Evolutionary conservation across 2,113 vertebrate species (phyloP).

Genomic region (Anser cygnoides): DNA sequence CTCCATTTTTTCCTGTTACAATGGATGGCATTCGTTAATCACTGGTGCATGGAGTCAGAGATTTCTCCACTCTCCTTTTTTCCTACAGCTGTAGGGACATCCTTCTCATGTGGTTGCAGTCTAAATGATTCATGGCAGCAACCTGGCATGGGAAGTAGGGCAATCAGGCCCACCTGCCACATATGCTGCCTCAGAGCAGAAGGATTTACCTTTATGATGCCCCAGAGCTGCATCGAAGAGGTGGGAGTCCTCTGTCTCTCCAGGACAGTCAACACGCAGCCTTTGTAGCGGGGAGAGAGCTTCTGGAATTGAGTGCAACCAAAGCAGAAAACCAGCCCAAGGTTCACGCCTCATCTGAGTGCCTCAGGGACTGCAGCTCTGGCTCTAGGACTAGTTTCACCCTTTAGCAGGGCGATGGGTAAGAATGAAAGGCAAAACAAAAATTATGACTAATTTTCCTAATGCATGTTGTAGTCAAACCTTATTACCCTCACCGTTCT

Average conservation of each 20-base stretch:
- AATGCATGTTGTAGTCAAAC: background rate
- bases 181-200: rapidly evolving
- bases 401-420: background rate
- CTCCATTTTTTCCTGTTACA: background rate
- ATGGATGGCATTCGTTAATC: background rate
- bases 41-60: background rate
- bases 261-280: too few species aligned
- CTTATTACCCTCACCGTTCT: background rate
- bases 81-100: background rate
- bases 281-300: background rate
- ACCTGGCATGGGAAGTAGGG: background rate
- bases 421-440: background rate
- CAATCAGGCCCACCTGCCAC: background rate
- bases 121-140: background rate
- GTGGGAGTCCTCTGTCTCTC: background rate
- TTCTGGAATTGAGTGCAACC: rapidly evolving
- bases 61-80: background rate
- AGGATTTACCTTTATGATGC: background rate
- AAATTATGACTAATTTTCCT: background rate
- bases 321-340: background rate
- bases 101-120: background rate
- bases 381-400: background rate
- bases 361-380: background rate
- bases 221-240: background rate
- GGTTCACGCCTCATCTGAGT: rapidly evolving